Evolutionary conservation across 2,888 invertebrate species (phyloP).

Genomic region (Anthrax anthrax): DNA sequence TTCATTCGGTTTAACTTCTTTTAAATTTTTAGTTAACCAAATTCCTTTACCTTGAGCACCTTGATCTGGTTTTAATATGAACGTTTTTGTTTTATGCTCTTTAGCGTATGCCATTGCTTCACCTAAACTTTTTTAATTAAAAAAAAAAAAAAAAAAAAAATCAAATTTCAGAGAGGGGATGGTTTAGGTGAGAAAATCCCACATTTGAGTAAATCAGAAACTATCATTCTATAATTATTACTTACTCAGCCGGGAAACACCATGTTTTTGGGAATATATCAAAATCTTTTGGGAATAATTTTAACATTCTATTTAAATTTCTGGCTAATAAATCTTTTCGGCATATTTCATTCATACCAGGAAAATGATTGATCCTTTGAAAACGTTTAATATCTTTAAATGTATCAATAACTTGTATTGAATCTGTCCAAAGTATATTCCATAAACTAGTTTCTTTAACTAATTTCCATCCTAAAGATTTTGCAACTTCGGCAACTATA

Average conservation of each 20-base stretch:
- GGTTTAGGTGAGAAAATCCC: too few relatives aligned
- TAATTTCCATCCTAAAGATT: constrained; percentile 26
- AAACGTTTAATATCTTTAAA: constrained; percentile 86
- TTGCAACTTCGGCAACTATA: constrained; percentile 27
- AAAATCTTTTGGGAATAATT: constrained; percentile 78
- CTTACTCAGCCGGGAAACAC: constrained; percentile 84
- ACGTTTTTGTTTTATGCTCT: constrained; percentile 56
- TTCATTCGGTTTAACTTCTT: constrained; percentile 65
- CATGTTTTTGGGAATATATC: constrained; percentile 88
- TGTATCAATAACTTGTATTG: constrained; percentile 68
- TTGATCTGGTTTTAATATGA: constrained; percentile 81
- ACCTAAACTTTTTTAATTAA: constrained; percentile 43
- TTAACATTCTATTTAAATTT: constrained; percentile 79
- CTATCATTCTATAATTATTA: not conserved
- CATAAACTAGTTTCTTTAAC: constrained; percentile 69
- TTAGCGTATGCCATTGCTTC: constrained; percentile 41
- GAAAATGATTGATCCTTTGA: constrained; percentile 87
- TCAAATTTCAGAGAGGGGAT: too few relatives aligned
- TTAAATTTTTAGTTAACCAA: constrained; percentile 66
- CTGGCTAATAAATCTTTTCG: constrained; percentile 78
- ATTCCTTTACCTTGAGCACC: constrained; percentile 87
- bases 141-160: too few relatives aligned
- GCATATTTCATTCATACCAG: constrained; percentile 79
- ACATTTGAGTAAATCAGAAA: too few relatives aligned
- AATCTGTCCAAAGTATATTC: constrained; percentile 87